Evolutionary conservation across 2,888 invertebrate species (phyloP).

Genomic region (Parnassius glacialis): DNA sequence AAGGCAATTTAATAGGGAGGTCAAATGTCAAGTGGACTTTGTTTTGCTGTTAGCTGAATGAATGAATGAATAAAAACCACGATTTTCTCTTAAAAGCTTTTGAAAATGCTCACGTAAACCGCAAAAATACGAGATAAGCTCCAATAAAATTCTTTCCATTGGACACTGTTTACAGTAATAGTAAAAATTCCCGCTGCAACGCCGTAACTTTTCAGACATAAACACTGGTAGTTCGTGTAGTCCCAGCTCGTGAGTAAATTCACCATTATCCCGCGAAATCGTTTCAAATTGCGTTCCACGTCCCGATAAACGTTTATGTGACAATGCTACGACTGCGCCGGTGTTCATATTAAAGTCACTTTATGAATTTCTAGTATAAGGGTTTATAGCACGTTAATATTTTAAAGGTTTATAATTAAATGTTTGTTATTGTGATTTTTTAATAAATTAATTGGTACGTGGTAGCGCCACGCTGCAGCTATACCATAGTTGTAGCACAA

Average conservation of each 20-base stretch:
- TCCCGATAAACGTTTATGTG: constrained; percentile 41
- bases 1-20: no score
- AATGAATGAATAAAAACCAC: no score
- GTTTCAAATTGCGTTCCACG: constrained; percentile 38
- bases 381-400: no score
- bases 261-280: constrained; percentile 38
- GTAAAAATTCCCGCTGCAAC: constrained; percentile 20
- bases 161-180: constrained; percentile 16
- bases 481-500: no score
- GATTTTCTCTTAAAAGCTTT: not conserved
- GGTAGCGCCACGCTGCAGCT: no score
- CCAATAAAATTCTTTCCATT: constrained; percentile 10
- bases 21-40: no score
- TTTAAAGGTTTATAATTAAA: no score
- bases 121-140: constrained; percentile 16
- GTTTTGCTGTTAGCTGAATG: no score
- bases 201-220: constrained; percentile 30
- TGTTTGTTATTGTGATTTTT: no score
- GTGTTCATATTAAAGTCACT: constrained; percentile 9
- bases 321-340: constrained; percentile 22
- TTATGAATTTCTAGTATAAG: not conserved
- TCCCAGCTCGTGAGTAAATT: constrained; percentile 34
- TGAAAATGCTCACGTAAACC: constrained; percentile 8
- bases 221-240: constrained; percentile 31
- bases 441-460: no score